Evolutionary conservation across 2,113 vertebrate species (phyloP).

Genomic region (Microtus ochrogaster): DNA sequence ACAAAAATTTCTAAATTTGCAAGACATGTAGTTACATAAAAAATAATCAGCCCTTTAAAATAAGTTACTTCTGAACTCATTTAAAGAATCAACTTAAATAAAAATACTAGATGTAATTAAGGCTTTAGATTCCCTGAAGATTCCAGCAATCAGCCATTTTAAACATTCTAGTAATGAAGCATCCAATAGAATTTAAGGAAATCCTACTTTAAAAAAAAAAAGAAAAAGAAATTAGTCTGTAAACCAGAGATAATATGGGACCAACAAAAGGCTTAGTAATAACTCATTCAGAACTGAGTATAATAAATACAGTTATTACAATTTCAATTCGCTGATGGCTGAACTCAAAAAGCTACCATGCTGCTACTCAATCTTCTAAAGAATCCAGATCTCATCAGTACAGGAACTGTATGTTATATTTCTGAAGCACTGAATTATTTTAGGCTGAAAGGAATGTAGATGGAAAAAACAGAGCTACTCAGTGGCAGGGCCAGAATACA

Average conservation of each 20-base stretch:
- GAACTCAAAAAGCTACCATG: slow-evolving; percentile 72
- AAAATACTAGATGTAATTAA: slow-evolving; percentile 72
- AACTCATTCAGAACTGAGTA: slow-evolving; percentile 71
- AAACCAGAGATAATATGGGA: slow-evolving; percentile 76
- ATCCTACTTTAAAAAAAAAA: slow-evolving; percentile 67
- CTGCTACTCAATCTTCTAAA: slow-evolving; percentile 57
- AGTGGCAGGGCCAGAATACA: background rate
- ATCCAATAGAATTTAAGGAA: slow-evolving; percentile 76
- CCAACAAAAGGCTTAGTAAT: slow-evolving; percentile 75
- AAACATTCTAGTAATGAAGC: slow-evolving; percentile 69
- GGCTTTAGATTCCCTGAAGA: slow-evolving; percentile 69
- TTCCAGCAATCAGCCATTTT: slow-evolving; percentile 66
- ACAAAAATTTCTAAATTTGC: slow-evolving; percentile 52
- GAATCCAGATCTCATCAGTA: slow-evolving; percentile 59
- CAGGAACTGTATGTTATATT: slow-evolving; percentile 39
- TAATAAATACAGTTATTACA: slow-evolving; percentile 77
- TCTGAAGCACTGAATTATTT: slow-evolving; percentile 65
- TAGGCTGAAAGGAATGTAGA: slow-evolving; percentile 60
- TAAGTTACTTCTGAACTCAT: slow-evolving; percentile 72
- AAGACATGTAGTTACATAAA: slow-evolving; percentile 39
- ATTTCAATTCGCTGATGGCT: slow-evolving; percentile 66
- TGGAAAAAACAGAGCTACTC: background rate
- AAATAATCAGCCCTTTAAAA: slow-evolving; percentile 59
- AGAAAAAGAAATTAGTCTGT: slow-evolving; percentile 70
- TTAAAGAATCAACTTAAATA: slow-evolving; percentile 71